Evolutionary conservation across 30 jellyfish, hydroid and myxozoan genomes (phyloP).

Genomic region (Hydractinia symbiolongicarpus): DNA sequence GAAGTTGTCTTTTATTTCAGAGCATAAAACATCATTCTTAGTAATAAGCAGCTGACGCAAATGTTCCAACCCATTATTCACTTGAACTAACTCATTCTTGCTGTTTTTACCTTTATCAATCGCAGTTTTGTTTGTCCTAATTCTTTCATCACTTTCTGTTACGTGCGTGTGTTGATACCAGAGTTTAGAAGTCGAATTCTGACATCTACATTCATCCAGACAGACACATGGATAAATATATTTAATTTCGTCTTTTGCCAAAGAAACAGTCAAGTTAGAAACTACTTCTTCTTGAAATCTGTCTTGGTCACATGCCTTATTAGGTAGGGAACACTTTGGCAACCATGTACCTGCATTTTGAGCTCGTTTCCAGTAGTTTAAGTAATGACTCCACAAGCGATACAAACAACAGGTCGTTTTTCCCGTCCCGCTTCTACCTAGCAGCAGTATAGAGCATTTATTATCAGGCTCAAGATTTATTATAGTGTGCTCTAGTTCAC

Average conservation of each 20-base stretch:
- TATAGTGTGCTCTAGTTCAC: slow-evolving; percentile 55
- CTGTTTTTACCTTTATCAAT: slow-evolving; percentile 12
- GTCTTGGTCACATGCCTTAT: slow-evolving; percentile 4
- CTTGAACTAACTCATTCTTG: not conserved
- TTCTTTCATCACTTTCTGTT: not conserved
- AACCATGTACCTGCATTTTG: slow-evolving; percentile 60
- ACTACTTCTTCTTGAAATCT: not conserved
- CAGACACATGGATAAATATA: slow-evolving; percentile 3
- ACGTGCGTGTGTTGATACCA: not conserved
- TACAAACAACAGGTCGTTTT: slow-evolving; percentile 87
- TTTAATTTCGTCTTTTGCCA: not conserved
- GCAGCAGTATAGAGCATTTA: slow-evolving; percentile 52
- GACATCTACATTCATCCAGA: slow-evolving; percentile 40
- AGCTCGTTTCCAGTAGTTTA: slow-evolving; percentile 72
- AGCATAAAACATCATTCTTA: slow-evolving; percentile 62
- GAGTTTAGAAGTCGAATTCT: not conserved
- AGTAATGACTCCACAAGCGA: slow-evolving; percentile 64
- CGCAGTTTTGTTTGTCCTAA: not conserved
- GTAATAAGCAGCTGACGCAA: slow-evolving; percentile 75
- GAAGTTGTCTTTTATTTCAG: slow-evolving; percentile 59
- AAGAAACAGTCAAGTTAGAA: not conserved
- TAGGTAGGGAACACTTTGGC: slow-evolving; percentile 26
- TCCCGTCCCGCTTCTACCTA: slow-evolving; percentile 95
- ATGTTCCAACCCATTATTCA: slow-evolving; percentile 41
- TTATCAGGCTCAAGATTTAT: slow-evolving; percentile 42